Conservation (phyloP, 2,888 invertebrate genomes). For the Coleophora deauratella region DNA sequence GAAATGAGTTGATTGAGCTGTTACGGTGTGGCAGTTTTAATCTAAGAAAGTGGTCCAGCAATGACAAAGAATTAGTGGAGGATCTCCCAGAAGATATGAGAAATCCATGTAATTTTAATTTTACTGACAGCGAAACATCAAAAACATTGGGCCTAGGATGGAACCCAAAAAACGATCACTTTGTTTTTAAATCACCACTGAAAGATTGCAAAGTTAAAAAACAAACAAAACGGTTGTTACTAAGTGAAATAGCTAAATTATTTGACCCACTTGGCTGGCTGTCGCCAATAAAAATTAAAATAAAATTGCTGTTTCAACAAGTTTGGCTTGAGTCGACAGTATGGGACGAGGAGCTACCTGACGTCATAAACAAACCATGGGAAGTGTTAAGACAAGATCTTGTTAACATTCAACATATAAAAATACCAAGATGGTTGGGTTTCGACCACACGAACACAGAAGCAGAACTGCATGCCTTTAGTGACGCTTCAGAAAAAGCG, state of each 20-base stretch:
- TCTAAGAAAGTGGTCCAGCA: constrained; percentile 11
- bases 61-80: neutral
- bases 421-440: constrained; percentile 2
- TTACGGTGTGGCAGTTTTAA: constrained; percentile 7
- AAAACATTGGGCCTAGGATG: constrained; percentile 1
- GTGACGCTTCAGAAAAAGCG: constrained; percentile 4
- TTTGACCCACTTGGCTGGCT: constrained; percentile 1
- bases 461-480: constrained; percentile 2
- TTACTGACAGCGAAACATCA: constrained; percentile 3
- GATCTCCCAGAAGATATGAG: neutral
- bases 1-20: constrained; percentile 3
- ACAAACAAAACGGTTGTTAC: neutral
- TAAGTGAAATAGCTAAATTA: neutral
- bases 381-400: neutral
- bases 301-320: constrained; percentile 1
- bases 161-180: constrained; percentile 1
- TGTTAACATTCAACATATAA: constrained; percentile 1
- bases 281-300: neutral
- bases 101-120: neutral
- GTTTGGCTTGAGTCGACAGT: neutral
- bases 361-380: neutral
- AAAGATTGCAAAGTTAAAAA: constrained; percentile 1
- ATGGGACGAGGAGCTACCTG: neutral
- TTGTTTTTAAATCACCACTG: neutral
- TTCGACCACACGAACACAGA: neutral